Base-by-base conservation (phyloP, 1,140 invertebrate species). In the Drosophila novamexicana region DNA sequence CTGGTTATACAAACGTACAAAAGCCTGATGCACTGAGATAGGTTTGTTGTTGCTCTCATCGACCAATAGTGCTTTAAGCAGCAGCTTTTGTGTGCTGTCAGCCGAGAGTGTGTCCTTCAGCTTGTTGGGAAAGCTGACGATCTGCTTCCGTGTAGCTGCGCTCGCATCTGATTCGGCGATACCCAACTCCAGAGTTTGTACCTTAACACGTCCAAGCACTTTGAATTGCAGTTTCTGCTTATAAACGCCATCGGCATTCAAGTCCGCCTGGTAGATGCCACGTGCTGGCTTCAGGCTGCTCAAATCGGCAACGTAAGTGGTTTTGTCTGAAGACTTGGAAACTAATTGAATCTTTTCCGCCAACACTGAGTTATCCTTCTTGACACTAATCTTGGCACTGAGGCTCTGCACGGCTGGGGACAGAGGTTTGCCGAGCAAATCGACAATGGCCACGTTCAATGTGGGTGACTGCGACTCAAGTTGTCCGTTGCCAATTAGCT, bases 1-100 rank as follows among this genome's bases (percentile, higher is more conserved):
- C 14, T 93, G 91, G 82, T 96, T 93, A 32, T 93, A 94, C 18
- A 99, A 94, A 18, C 96, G 95, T 5, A 99, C 95, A 93, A 99
- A 99, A 0, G 97, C 96, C 93, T 99, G 98, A 93, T 99, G 98
- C 36, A 98, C 96, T 40, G 94, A 93, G 70, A 98, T 95, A 0
- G 95, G 77, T 53, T 92, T 95, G 50, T 94, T 94, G 58, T 86
- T 94, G n/a, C 93, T 92, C 76, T 95, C 95, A 92, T 98, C 97
- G 63, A 95, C 95, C 1, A 99, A 92, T 0, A 94, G 92, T 92
- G 98, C 97, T 89, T 96, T 96, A 64, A 99, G 93, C 1, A 97
- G 93, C 39, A 99, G 92, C 92, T 98, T 98, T 92, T 99, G 98
- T 75, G 98, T 96, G 64, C 95, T 95, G 93, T 99, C 98, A 16